Conservation (phyloP, 2,797 vertebrate species). For the Sebastes dallii region DNA sequence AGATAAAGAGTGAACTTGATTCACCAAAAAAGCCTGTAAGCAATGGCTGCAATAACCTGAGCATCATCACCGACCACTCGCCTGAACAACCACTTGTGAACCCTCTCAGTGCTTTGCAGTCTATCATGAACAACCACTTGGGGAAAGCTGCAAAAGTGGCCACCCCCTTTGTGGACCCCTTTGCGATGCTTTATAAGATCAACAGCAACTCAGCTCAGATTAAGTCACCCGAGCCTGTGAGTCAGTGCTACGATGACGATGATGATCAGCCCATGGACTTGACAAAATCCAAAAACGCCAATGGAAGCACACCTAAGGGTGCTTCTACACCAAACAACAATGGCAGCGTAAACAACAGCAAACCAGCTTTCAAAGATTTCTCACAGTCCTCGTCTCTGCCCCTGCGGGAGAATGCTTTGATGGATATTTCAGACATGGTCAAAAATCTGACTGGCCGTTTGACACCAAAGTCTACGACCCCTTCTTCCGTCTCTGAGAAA, state of each 20-base stretch:
- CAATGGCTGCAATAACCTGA: slow-evolving; percentile 90
- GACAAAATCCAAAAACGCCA: slow-evolving; percentile 92
- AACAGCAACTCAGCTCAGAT: slow-evolving; percentile 88
- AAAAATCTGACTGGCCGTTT: slow-evolving; percentile 96
- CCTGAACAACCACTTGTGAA: slow-evolving; percentile 94
- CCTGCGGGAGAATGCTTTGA: slow-evolving; percentile 92
- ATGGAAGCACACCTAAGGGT: slow-evolving; percentile 57
- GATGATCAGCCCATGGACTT: slow-evolving; percentile 97
- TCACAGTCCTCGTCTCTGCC: slow-evolving; percentile 88
- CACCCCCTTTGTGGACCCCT: slow-evolving; percentile 90
- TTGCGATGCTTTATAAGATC: slow-evolving; percentile 96
- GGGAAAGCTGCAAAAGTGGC: slow-evolving; percentile 94
- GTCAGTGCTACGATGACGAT: slow-evolving; percentile 85
- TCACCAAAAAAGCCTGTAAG: slow-evolving; percentile 86
- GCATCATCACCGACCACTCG: slow-evolving; percentile 92
- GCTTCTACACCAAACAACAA: slow-evolving; percentile 60
- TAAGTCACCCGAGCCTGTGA: slow-evolving; percentile 88
- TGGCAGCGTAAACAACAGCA: slow-evolving; percentile 66
- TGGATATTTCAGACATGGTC: slow-evolving; percentile 99
- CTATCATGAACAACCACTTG: slow-evolving; percentile 98
- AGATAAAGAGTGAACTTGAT: slow-evolving; percentile 89
- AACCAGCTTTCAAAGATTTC: slow-evolving; percentile 77
- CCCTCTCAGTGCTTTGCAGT: slow-evolving; percentile 95
- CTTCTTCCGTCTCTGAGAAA: slow-evolving; percentile 94
- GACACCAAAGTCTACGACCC: slow-evolving; percentile 97